Base-by-base conservation (phyloP, 64 coral and sea anemone species). In the Anthopleura sola region DNA sequence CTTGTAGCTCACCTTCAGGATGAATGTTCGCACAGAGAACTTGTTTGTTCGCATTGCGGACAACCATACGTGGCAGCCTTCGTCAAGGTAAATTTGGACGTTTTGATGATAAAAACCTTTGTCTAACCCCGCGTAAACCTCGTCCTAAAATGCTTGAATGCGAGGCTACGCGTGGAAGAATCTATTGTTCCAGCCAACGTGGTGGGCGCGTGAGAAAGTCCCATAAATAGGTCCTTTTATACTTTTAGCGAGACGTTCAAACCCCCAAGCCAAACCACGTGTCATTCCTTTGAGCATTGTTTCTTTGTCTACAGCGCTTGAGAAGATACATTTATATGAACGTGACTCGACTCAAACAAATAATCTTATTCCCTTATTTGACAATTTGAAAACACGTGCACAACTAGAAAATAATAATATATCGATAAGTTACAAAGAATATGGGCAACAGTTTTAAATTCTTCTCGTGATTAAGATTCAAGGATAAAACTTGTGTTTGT, bases 1-100 rank as follows among this genome's bases (percentile, higher is more conserved):
- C 83, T 91, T 10, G 46, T 53, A 24, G n/a, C 85, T 11, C 89
- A 91, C 19, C 71, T 91, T n/a, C 51, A 91, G 55, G 57, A 78
- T 6, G 74, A 91, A 36, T 91, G 89, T 29, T 12, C 19, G 37
- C 86, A 39, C 49, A 85, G 89, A 19, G 47, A 62, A 32, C 66
- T 44, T 16, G 57, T 37, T 11, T 91, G 89, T 81, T 75, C 71
- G 40, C 80, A 78, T 78, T 91, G 89, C 56, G 28, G 78, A 49
- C 6, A 34, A 4, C 75, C 53, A 78, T 23, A 85, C 37, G 49
- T 33, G 23, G 21, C 56, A 18, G 76, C 75, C 83, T 56, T 23
- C 18, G 31, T 77, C 36, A 86, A 80, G 89, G 89, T 91, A 36
- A 16, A 37, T 60, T 60, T n/a, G 14, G 21, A 26, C 58, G 24